Conservation (phyloP, 2,113 vertebrate species). For the rabbit (Oryctolagus cuniculus) region DNA sequence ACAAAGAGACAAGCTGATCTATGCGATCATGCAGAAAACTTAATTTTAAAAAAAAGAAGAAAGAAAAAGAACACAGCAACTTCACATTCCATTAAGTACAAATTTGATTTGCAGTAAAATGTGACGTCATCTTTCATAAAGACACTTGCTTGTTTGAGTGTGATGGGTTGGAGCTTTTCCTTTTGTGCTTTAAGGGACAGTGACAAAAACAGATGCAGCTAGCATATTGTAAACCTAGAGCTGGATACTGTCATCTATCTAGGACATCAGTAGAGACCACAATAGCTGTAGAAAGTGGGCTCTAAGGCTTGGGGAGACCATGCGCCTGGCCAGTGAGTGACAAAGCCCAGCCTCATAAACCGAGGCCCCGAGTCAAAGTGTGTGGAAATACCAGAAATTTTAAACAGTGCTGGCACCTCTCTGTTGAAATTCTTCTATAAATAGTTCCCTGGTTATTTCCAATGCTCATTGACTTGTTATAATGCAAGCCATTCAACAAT, state of each 20-base stretch:
- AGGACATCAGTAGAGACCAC: neutral
- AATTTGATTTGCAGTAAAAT: slow-evolving; percentile 41
- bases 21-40: slow-evolving; percentile 10
- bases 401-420: slow-evolving; percentile 29
- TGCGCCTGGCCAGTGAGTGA: neutral
- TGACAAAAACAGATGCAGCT: neutral
- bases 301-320: neutral
- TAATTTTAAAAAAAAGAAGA: neutral
- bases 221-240: neutral
- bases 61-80: neutral
- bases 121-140: slow-evolving; percentile 34
- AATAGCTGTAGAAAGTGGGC: neutral
- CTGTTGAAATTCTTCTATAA: slow-evolving; percentile 63
- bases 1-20: slow-evolving; percentile 23
- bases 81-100: slow-evolving; percentile 23
- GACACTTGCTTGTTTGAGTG: neutral
- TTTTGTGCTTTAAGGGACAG: slow-evolving; percentile 30
- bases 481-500: slow-evolving; percentile 73
- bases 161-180: neutral
- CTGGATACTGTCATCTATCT: neutral
- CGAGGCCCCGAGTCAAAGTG: slow-evolving; percentile 36
- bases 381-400: slow-evolving; percentile 68
- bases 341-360: slow-evolving; percentile 6
- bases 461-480: slow-evolving; percentile 67
- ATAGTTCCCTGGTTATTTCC: slow-evolving; percentile 71